Conservation (phyloP, 2,888 invertebrate species). For the Stegophylla sp. region DNA sequence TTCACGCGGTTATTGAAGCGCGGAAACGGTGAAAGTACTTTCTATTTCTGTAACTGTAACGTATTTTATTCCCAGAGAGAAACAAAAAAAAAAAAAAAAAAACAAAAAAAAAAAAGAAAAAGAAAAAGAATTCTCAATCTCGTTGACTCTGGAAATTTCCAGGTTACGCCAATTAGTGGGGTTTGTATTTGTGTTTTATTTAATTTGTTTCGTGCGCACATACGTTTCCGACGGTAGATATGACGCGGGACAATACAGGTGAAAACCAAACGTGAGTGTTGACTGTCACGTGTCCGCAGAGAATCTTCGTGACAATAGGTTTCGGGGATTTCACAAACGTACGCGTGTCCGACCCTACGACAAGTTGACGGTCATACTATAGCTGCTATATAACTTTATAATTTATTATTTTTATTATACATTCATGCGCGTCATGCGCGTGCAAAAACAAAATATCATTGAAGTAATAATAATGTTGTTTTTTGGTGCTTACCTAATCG, state of each 20-base stretch:
- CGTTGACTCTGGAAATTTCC: slow-evolving; percentile 57
- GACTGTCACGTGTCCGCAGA: slow-evolving; percentile 43
- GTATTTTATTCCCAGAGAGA: slow-evolving; percentile 30
- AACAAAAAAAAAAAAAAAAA: slow-evolving; percentile 46
- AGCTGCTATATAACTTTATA: too few relatives aligned
- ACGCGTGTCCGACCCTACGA: slow-evolving; percentile 19
- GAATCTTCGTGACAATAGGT: slow-evolving; percentile 51
- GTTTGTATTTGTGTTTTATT: slow-evolving; percentile 33
- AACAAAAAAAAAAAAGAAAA: slow-evolving; percentile 37
- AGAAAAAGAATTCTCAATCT: slow-evolving; percentile 55
- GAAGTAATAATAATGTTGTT: neutral
- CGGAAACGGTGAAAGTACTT: slow-evolving; percentile 59
- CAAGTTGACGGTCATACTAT: neutral
- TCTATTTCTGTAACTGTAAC: slow-evolving; percentile 59
- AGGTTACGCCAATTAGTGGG: slow-evolving; percentile 58
- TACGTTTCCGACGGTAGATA: slow-evolving; percentile 25
- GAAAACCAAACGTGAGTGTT: slow-evolving; percentile 49
- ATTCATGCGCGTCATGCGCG: neutral
- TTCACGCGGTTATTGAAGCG: slow-evolving; percentile 56
- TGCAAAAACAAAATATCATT: slow-evolving; percentile 5
- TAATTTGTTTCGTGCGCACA: slow-evolving; percentile 52
- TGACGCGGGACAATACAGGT: slow-evolving; percentile 47
- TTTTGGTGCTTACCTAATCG: too few relatives aligned
- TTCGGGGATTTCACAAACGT: slow-evolving; percentile 35
- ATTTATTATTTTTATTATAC: too few relatives aligned